phyloP scores from a whole-genome alignment of 2,113 vertebrate genomes.

The Sardina pilchardus region DNA sequence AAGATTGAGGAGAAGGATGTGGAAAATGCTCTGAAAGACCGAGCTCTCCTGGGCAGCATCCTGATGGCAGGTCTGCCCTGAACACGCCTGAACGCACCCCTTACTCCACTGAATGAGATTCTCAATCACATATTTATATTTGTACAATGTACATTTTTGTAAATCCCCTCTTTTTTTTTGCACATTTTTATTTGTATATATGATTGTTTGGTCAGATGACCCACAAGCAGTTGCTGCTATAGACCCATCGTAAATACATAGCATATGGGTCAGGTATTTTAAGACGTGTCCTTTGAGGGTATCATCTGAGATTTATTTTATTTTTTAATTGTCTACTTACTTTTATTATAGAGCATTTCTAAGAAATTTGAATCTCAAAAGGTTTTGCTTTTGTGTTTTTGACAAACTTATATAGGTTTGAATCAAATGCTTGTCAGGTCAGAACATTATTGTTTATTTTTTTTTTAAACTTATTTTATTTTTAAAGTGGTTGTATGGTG shows the following conservation, averaged over 20 bases:
- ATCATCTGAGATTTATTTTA: not conserved
- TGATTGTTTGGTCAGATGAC: not conserved
- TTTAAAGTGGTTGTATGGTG: not conserved
- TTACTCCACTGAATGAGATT: not conserved
- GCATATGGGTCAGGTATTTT: not conserved
- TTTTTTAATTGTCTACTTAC: not conserved
- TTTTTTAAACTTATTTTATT: not conserved
- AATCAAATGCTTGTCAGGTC: not conserved
- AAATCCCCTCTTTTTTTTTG: not conserved
- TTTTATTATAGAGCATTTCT: not conserved
- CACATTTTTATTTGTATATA: not conserved
- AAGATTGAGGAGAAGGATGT: slow-evolving; percentile 85
- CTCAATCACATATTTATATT: not conserved
- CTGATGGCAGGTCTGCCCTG: slow-evolving; percentile 77
- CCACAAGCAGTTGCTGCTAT: not conserved
- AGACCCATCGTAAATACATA: not conserved
- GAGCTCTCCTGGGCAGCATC: slow-evolving; percentile 82
- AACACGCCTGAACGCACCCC: not conserved
- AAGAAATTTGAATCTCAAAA: not conserved
- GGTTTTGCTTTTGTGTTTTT: slow-evolving; percentile 2
- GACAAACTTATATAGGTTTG: not conserved
- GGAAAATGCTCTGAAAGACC: slow-evolving; percentile 87
- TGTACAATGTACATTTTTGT: not conserved
- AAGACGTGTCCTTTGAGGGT: not conserved
- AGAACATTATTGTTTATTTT: not conserved